Evolutionary conservation across 2,113 vertebrate species (phyloP).

Genomic region (Alosa alosa): DNA sequence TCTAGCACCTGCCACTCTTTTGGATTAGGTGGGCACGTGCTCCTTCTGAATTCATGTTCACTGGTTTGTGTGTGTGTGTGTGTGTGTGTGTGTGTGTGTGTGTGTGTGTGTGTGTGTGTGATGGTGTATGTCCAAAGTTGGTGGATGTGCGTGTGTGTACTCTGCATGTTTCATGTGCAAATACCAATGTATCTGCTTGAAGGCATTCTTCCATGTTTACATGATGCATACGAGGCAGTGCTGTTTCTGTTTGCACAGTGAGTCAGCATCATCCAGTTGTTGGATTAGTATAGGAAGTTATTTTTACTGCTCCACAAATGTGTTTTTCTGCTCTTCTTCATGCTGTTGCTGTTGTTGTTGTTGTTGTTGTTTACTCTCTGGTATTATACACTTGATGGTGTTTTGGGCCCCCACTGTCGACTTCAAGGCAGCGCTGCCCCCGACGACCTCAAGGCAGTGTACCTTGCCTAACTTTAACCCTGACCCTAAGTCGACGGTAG

Average conservation of each 20-base stretch:
- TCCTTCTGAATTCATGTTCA: constrained; percentile 27
- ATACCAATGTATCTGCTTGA: background rate
- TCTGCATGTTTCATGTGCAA: background rate
- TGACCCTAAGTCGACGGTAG: too few relatives aligned
- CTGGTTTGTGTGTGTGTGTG: constrained; percentile 11
- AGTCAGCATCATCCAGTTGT: background rate
- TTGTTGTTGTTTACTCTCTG: background rate
- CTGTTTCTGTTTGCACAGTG: background rate
- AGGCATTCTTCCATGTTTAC: background rate
- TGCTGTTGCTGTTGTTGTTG: constrained; percentile 1
- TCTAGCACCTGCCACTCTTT: constrained; percentile 62
- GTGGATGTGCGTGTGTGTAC: too few relatives aligned
- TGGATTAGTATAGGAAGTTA: background rate
- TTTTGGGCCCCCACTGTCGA: background rate
- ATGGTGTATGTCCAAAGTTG: too few relatives aligned
- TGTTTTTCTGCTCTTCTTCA: background rate
- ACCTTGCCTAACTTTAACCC: too few relatives aligned
- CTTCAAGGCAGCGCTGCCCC: too few relatives aligned
- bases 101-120: constrained; percentile 37
- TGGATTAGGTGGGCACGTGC: constrained; percentile 57
- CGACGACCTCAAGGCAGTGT: too few relatives aligned
- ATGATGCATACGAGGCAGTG: background rate
- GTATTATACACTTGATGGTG: background rate
- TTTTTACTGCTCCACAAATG: background rate
- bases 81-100: constrained; percentile 26